A percentile compares a stretch with the other conserved stretches of the same genome.
Evolutionary conservation across 2,888 invertebrate species (phyloP).

Genomic region (Drosophila incognita): DNA sequence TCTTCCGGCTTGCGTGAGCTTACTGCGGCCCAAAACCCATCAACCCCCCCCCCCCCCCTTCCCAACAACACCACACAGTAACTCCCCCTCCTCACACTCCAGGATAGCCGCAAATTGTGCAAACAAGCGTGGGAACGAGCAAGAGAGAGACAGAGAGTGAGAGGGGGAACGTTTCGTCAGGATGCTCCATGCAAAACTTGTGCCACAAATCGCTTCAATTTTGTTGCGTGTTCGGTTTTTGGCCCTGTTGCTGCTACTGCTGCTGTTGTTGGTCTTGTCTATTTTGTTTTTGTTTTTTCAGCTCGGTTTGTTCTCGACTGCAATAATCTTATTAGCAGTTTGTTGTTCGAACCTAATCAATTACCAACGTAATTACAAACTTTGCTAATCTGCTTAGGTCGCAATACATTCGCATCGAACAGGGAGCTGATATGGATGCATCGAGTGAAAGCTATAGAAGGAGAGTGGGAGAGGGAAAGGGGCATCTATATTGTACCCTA

Average conservation of each 20-base stretch:
- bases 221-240: conserved; percentile 75
- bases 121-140: conserved; percentile 71
- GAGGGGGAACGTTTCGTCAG: conserved; percentile 22
- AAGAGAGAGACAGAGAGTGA: conserved; percentile 3
- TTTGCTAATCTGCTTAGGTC: conserved; percentile 84
- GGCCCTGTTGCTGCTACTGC: conserved; percentile 18
- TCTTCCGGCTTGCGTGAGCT: conserved; percentile 80
- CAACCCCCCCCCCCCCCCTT: background rate
- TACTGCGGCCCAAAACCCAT: conserved; percentile 48
- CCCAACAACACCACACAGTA: conserved; percentile 1
- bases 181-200: conserved; percentile 69
- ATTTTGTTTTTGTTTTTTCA: conserved; percentile 73
- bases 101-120: conserved; percentile 68
- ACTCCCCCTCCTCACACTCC: background rate
- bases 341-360: conserved; percentile 86
- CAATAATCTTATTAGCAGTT: conserved; percentile 85
- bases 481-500: conserved; percentile 4
- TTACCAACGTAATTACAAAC: conserved; percentile 85
- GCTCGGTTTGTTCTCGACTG: conserved; percentile 82
- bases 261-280: conserved; percentile 25
- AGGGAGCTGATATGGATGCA: background rate
- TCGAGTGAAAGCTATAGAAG: background rate
- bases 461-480: background rate
- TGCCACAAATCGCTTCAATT: conserved; percentile 83
- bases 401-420: conserved; percentile 27